Base-by-base conservation (phyloP, 1,140 invertebrate genomes). In the Onthophagus taurus region DNA sequence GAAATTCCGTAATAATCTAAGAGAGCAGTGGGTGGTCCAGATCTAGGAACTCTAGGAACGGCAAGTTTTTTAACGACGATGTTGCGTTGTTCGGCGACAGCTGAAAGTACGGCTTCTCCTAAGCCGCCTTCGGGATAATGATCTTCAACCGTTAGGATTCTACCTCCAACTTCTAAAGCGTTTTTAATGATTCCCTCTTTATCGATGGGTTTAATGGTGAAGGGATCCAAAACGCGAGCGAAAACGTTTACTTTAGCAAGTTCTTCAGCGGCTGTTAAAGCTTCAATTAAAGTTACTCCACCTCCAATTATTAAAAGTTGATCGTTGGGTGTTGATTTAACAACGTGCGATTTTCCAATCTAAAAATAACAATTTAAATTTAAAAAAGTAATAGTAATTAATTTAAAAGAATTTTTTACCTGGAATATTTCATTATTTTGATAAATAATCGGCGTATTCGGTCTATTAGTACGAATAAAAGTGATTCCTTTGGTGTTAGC, bases 401-500 rank as follows among this genome's bases (percentile, higher is more conserved):
- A 24, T 26, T 11, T 24, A 12, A 37, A n/a, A 20, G 20, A n/a
- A 33, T 12, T 26, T 52, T 70, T 72, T 59, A 85, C 74, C 59
- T 77, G 68, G 65, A 99, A 94, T 2, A 67, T 54, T 54, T 94
- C 85, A 50, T 94, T 76, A 61, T 91, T 93, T 23, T 77, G 70
- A 64, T 99, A 99, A 16, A 99, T 65, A 20, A 97, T 77, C 19
- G 80, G 63, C 1, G 89, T 93, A 50, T 84, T 85, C 31, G 96
- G 94, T 14, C 97, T 75, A 21, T 90, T 96, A 24, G 92, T 96
- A 50, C 97, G 78, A 54, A 97, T 93, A 68, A 95, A 99, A 58
- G 89, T 94, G 54, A 99, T 83, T 20, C 96, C 96, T 53, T 84
- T 81, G 2, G 85, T 95, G 61, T 97, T 97, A 44, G 95, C 95